Evolutionary conservation across 2,797 vertebrate species (phyloP).

Genomic region (Hyperoplus immaculatus): DNA sequence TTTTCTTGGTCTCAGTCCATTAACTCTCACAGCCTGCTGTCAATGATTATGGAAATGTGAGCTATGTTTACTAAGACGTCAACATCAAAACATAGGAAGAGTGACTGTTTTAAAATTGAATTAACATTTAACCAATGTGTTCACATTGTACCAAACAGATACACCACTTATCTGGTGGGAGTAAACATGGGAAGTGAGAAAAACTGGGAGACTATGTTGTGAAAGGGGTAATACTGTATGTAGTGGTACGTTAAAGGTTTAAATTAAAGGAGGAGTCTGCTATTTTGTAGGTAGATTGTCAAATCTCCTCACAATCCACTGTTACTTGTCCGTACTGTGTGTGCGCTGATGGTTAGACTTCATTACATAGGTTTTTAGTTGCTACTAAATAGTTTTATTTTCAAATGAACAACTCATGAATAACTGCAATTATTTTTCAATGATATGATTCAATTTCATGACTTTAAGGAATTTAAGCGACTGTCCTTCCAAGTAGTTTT

Average conservation of each 20-base stretch:
- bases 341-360: no score
- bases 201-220: background rate
- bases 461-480: background rate
- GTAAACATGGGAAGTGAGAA: background rate
- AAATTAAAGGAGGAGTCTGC: background rate
- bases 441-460: background rate
- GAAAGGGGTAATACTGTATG: background rate
- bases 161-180: background rate
- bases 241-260: background rate
- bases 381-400: background rate
- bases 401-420: background rate
- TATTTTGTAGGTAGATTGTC: no score
- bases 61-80: conserved; percentile 1
- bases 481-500: background rate
- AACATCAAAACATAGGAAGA: background rate
- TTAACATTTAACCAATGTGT: background rate
- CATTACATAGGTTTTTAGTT: background rate
- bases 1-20: conserved; percentile 25
- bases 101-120: background rate
- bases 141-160: background rate
- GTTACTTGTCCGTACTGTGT: no score
- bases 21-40: conserved; percentile 14
- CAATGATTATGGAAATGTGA: conserved; percentile 28
- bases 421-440: background rate
- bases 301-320: no score